Base-by-base conservation (phyloP, 2,113 vertebrate species). In the Apaloderma vittatum region DNA sequence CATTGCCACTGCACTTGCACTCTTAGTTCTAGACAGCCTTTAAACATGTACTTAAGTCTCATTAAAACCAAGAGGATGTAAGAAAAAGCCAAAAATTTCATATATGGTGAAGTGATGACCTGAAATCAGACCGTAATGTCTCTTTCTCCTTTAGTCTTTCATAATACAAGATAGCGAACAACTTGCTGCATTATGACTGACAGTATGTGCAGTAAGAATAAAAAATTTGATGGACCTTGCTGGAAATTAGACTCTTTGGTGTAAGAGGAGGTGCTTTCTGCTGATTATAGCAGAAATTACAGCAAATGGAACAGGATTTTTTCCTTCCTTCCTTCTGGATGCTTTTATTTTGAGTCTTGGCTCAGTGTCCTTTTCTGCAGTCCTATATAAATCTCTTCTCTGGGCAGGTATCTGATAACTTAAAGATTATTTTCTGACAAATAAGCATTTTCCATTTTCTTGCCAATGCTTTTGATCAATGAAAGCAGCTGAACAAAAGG, bases 361-460 rank as follows among this genome's bases (percentile, higher is more conserved):
- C 74, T 94, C 87, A 46, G 24, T 83, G 45, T 86, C 46, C 48
- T 48, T 75, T 68, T 52, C 40, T 88, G 52, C 66, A 81, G 3
- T 55, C 77, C 51, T 55, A 48, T 49, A 88, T 57, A 87, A 94
- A 67, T 91, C 40, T 88, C 36, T 89, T 82, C 15, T 62, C 71
- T 81, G 65, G 68, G 49, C 52, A 84, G 78, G 40, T 93, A 86
- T 76, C 63, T 65, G 80, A 89, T 88, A 94, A 48, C 18, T 27
- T 82, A 37, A 87, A 93, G 59, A 93, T 94, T 87, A 95, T 92
- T 93, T 96, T 84, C 51, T 89, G 80, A 75, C 46, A 91, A 95
- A 94, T 93, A 90, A 92, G 32, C 54, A 17, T 84, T 94, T 90
- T 62, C 71, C 3, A 9, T 67, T 75, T 93, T 90, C 63, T 80